Conservation (phyloP, 2,888 invertebrate species). For the Drosophila lutescens region DNA sequence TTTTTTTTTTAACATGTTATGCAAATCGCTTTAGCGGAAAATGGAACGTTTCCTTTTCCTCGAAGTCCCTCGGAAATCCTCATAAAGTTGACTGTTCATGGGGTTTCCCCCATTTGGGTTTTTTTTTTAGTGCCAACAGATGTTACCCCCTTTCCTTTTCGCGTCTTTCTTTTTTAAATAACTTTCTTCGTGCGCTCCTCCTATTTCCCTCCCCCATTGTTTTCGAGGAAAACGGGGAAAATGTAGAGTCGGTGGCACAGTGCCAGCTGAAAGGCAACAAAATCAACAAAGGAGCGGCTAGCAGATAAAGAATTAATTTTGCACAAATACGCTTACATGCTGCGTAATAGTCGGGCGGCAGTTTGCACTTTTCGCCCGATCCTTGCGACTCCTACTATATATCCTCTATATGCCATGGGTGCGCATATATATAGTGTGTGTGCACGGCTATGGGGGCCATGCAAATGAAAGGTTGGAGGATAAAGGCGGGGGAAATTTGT, state of each 20-base stretch:
- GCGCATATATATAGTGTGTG: neutral
- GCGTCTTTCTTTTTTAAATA: constrained; percentile 55
- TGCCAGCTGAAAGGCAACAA: constrained; percentile 43
- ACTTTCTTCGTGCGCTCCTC: constrained; percentile 51
- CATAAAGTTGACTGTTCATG: constrained; percentile 13
- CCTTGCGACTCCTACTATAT: constrained; percentile 20
- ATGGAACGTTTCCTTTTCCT: constrained; percentile 1
- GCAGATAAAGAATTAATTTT: constrained; percentile 48
- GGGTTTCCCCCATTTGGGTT: neutral
- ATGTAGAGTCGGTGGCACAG: constrained; percentile 11
- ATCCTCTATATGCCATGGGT: constrained; percentile 7
- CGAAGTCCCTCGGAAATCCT: constrained; percentile 6
- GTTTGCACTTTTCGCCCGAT: constrained; percentile 39
- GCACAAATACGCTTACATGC: constrained; percentile 51
- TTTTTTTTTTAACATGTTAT: neutral
- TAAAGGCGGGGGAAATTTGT: constrained; percentile 29
- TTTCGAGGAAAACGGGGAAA: constrained; percentile 38
- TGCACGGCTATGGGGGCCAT: constrained; percentile 1
- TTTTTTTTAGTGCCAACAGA: constrained; percentile 12
- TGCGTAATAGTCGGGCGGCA: constrained; percentile 45
- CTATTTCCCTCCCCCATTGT: constrained; percentile 55
- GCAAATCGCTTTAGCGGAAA: neutral
- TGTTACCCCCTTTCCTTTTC: neutral
- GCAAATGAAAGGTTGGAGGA: constrained; percentile 8
- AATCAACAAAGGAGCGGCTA: constrained; percentile 28